Conservation (phyloP, 2,113 vertebrate species). For the Solea solea region DNA sequence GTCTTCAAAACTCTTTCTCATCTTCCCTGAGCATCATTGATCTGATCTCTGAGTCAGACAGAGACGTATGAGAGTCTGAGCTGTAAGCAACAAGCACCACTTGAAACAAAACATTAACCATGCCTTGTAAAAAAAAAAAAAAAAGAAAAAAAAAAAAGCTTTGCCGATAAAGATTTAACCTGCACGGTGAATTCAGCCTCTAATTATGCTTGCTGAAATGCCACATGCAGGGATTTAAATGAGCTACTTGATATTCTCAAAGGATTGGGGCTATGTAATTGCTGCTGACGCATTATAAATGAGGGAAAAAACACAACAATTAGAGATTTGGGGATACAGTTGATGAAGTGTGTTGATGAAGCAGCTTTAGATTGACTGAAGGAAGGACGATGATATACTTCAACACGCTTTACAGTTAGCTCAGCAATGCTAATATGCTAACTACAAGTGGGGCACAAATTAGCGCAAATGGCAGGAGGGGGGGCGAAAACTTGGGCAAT, state of each 20-base stretch:
- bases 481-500: too few relatives aligned
- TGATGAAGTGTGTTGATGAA: constrained; percentile 14
- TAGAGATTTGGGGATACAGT: constrained; percentile 7
- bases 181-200: constrained; percentile 59
- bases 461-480: too few relatives aligned
- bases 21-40: constrained; percentile 70
- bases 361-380: neutral
- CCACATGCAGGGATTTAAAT: constrained; percentile 44
- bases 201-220: constrained; percentile 65
- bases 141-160: constrained; percentile 24
- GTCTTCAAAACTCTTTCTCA: constrained; percentile 51
- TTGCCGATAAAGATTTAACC: constrained; percentile 75
- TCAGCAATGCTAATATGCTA: too few relatives aligned
- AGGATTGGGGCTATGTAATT: constrained; percentile 27
- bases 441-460: too few relatives aligned
- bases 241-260: constrained; percentile 43
- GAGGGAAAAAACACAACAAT: neutral
- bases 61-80: constrained; percentile 60
- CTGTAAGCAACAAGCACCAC: constrained; percentile 37
- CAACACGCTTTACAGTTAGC: too few relatives aligned
- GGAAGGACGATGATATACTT: neutral
- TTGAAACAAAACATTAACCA: constrained; percentile 78
- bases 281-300: constrained; percentile 31
- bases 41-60: constrained; percentile 59
- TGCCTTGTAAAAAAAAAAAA: constrained; percentile 36